Evolutionary conservation across 2,888 invertebrate species (phyloP).

Genomic region (Bursaphelenchus okinawaensis): DNA sequence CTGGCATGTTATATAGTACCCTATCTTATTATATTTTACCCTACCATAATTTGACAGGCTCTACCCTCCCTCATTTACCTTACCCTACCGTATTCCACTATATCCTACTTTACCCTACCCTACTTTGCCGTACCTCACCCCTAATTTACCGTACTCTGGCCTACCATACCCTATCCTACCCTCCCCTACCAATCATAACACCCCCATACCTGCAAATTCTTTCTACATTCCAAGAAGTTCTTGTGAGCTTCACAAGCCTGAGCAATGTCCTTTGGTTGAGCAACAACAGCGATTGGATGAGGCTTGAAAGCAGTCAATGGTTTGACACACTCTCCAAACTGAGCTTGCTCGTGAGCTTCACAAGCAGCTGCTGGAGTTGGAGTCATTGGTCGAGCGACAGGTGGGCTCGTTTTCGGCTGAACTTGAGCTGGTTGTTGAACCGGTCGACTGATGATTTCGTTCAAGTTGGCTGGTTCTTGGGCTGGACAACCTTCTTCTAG

Average conservation of each 20-base stretch:
- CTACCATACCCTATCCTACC: no score
- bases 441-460: conserved; percentile 46
- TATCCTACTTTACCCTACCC: no score
- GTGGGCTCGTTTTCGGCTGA: conserved; percentile 10
- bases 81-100: no score
- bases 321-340: conserved; percentile 43
- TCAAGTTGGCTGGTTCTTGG: conserved; percentile 40
- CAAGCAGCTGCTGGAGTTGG: conserved; percentile 26
- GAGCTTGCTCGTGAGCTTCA: conserved; percentile 40
- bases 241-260: conserved; percentile 47
- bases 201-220: background rate
- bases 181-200: no score
- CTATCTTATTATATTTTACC: no score
- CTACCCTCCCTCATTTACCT: no score
- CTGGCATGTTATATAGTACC: no score
- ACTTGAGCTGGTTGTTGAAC: conserved; percentile 31
- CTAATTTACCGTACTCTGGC: no score
- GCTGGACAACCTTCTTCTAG: conserved; percentile 51
- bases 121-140: no score
- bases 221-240: conserved; percentile 40
- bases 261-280: conserved; percentile 48
- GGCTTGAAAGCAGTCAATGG: conserved; percentile 52
- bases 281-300: conserved; percentile 53
- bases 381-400: conserved; percentile 27
- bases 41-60: no score